Evolutionary conservation across 92 coral and sea anemone genomes (phyloP), one percentile per base, ranked within the genome.

Genomic region (Chrysogorgia sp.): DNA sequence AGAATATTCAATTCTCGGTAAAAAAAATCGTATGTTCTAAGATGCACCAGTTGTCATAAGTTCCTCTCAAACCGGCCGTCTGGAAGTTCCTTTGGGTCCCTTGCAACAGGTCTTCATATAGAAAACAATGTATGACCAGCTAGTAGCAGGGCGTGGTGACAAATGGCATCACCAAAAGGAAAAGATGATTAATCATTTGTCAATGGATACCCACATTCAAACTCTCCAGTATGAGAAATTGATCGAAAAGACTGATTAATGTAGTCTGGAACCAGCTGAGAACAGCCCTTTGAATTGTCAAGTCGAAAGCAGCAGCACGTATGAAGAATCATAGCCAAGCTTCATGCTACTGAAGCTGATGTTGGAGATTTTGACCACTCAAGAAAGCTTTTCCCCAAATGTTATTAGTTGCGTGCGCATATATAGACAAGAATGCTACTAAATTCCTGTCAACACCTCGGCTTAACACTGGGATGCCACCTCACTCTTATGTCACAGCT

Each of bases 11-110:
- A 62, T 62, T 28, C 41, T 62, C n/a, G 35, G 68, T 32, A 40
- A 62, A 62, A 22, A 20, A 20, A 63, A n/a, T 30, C 5, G n/a
- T 34, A 34, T 34, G n/a, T 64, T 34, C 40, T 64, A n/a, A 64
- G 71, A 64, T 64, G 71, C 71, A 64, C 26, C 71, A 64, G 50
- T 37, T 64, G 71, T 28, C 49, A 34, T 37, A 37, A 22, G 17
- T 64, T 34, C 25, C 40, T 64, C 40, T 34, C 71, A 12, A 34
- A 34, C 37, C 71, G 25, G 28, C 71, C 71, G 25, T 14, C 71
- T 64, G 71, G 71, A 37, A 34, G 71, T 34, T 28, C 50, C 7
- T 34, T 37, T 34, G 71, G 71, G 8, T 64, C 71, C 19, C 47
- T 64, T 14, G 71, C 71, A 19, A 64, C 71, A 34, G 50, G 71